These are phyloP conservation scores for Pseudomugil gertrudae DNA, from an alignment of 2,797 vertebrate genomes.

Conservation along the genomic window DNA sequence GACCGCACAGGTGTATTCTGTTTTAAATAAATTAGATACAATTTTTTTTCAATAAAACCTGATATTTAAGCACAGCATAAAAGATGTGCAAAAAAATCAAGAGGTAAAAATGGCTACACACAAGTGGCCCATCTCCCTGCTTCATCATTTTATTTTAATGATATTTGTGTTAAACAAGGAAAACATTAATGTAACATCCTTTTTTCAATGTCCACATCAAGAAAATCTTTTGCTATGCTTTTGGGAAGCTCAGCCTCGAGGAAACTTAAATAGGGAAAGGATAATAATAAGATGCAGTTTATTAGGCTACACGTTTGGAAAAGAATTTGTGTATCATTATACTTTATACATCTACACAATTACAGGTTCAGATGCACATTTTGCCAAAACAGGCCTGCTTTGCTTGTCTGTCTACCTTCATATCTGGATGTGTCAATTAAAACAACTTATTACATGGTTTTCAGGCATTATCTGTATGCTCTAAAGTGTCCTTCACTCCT, in stretches of 20 bases:
- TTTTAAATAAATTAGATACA: background rate
- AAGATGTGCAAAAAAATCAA: constrained; percentile 7
- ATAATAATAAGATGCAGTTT: constrained; percentile 31
- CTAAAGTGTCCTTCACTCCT: constrained; percentile 14
- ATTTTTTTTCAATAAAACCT: background rate
- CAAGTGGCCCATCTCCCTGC: constrained; percentile 4
- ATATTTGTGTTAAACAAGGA: background rate
- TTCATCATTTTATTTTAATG: constrained; percentile 5
- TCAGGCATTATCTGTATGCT: constrained; percentile 16
- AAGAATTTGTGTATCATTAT: constrained; percentile 13
- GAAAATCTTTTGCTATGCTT: constrained; percentile 26
- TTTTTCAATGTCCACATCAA: background rate
- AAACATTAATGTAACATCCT: background rate
- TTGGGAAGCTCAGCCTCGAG: constrained; percentile 59
- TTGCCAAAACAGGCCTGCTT: background rate
- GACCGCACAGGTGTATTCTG: background rate
- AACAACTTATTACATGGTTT: constrained; percentile 7
- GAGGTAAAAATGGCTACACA: background rate
- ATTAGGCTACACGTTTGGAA: constrained; percentile 24
- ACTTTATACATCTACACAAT: constrained; percentile 20
- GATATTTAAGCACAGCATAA: background rate
- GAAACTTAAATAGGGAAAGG: constrained; percentile 26
- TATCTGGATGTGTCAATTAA: constrained; percentile 20
- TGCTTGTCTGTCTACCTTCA: background rate
- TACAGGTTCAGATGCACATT: constrained; percentile 18